These are phyloP conservation scores for Thereva unica DNA, from an alignment of 2,888 invertebrate genomes.

Conservation along the genomic window DNA sequence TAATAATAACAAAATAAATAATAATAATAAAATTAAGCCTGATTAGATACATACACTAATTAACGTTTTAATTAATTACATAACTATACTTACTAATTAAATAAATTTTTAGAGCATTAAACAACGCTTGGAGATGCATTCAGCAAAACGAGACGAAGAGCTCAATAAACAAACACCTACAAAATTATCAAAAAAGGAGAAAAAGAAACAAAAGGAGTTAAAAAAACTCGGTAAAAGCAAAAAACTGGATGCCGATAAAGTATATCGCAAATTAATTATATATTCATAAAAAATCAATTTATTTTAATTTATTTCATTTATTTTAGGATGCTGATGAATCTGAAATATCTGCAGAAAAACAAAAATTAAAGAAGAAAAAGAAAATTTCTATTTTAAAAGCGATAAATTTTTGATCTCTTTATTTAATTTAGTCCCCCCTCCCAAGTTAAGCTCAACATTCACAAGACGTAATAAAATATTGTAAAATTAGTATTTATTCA, in stretches of 20 bases:
- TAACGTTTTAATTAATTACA: slow-evolving; percentile 1
- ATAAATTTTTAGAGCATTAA: slow-evolving; percentile 51
- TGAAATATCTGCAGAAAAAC: slow-evolving; percentile 49
- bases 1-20: too few relatives aligned
- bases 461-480: slow-evolving; percentile 1
- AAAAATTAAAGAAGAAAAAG: slow-evolving; percentile 53
- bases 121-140: slow-evolving; percentile 53
- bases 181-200: slow-evolving; percentile 59
- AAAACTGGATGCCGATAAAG: slow-evolving; percentile 66
- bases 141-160: slow-evolving; percentile 62
- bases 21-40: too few relatives aligned
- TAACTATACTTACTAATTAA: too few relatives aligned
- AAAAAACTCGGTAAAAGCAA: slow-evolving; percentile 62
- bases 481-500: neutral
- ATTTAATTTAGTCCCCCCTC: neutral
- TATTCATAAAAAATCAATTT: neutral
- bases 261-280: slow-evolving; percentile 38
- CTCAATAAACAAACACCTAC: slow-evolving; percentile 50
- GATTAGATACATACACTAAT: neutral
- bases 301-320: neutral
- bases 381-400: slow-evolving; percentile 50
- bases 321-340: slow-evolving; percentile 52
- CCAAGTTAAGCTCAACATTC: neutral
- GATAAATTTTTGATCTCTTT: neutral
- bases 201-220: slow-evolving; percentile 61